Percentiles rank a stretch among this genome's conserved stretches.
These are phyloP conservation scores for Chironomus tentans DNA, from an alignment of 2,888 invertebrate genomes.

Conservation along the genomic window DNA sequence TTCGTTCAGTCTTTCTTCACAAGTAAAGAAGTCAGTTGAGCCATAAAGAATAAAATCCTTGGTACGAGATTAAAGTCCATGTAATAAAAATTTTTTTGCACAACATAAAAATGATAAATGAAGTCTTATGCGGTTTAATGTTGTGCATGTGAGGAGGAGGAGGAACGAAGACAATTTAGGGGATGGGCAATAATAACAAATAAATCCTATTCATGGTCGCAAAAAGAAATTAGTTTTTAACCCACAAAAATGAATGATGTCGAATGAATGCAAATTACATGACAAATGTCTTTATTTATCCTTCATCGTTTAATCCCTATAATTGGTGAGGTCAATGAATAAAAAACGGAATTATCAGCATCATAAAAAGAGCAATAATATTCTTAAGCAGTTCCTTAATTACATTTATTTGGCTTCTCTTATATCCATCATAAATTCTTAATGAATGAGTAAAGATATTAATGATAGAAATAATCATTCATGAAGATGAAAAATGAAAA, in stretches of 20 bases:
- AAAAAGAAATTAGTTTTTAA: conserved; percentile 5
- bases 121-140: conserved; percentile 22
- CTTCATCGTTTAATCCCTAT: conserved; percentile 11
- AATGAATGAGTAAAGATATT: background rate
- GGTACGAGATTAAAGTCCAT: background rate
- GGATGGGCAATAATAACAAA: conserved; percentile 5
- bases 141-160: background rate
- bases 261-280: conserved; percentile 21
- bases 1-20: background rate
- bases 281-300: background rate
- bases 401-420: conserved; percentile 16
- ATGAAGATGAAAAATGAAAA: background rate
- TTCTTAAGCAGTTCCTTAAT: conserved; percentile 16
- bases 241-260: conserved; percentile 1
- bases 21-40: background rate
- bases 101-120: conserved; percentile 27
- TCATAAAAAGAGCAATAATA: background rate
- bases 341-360: background rate
- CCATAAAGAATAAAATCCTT: background rate
- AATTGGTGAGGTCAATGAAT: conserved; percentile 23
- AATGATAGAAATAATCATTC: background rate
- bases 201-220: conserved; percentile 18
- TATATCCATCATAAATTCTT: background rate
- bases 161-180: too few relatives aligned
- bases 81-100: conserved; percentile 24